Base-by-base conservation (phyloP, 2,113 vertebrate genomes). In the Tympanuchus pallidicinctus region DNA sequence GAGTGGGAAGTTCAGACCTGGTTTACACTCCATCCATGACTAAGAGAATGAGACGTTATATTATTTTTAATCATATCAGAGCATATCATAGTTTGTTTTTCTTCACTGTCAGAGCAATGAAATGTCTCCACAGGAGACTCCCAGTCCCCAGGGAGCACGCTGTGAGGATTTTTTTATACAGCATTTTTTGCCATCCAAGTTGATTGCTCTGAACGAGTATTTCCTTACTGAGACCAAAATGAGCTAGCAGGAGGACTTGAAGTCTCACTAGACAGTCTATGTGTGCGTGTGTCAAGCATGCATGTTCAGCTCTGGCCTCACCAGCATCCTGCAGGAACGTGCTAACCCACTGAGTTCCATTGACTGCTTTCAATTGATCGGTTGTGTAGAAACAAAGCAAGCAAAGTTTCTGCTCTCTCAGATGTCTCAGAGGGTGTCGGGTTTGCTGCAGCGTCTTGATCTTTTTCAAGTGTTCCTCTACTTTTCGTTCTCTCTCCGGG, bases 231-330 rank as follows among this genome's bases (percentile, higher is more conserved):
- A 64, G 25, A 14, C 59, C 64, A 71, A 34, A 90, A 36, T 19
- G 45, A 82, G 47, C 8, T 30, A 17, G 67, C 36, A 28, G 34
- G n/a, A 83, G 32, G 47, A 70, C 76, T 21, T 63, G 45, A 42
- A 45, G 57, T 73, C 59, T 36, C 16, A 11, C 27, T 48, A 72
- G 30, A 75, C 15, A 18, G 16, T 6, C 54, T 69, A 16, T 10
- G 45, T 32, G 47, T 0, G 0, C 1, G 2, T 67, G 36, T 10
- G 28, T 42, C 43, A n/a, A 32, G n/a, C 0, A 0, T 20, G 20
- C n/a, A 34, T 34, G 30, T 22, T 65, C 40, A 11, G 69, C 25
- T 69, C 47, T n/a, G 73, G 61, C 2, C 2, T n/a, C 32, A 42
- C 25, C 50, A 19, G 1, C 1, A 69, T 70, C 70, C 82, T 0